Evolutionary conservation across 2,888 invertebrate genomes (phyloP).

Genomic region (Melolontha melolontha): DNA sequence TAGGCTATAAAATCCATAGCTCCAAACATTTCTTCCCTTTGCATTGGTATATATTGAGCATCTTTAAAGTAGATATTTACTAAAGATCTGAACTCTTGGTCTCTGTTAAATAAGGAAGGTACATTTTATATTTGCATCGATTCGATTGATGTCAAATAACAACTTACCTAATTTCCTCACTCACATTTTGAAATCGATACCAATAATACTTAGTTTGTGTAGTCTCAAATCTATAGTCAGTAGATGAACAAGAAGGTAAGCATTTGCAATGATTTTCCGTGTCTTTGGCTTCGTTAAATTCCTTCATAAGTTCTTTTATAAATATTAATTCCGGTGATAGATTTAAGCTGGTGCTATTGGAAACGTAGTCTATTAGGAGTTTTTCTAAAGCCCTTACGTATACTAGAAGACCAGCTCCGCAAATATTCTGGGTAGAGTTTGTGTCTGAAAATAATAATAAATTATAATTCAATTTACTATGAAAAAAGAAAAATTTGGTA

Average conservation of each 20-base stretch:
- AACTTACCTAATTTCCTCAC: neutral
- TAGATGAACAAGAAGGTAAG: conserved; percentile 61
- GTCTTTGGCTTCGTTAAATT: neutral
- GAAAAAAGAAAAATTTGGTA: no score
- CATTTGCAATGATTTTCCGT: conserved; percentile 56
- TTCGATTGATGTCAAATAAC: neutral
- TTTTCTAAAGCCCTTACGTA: no score
- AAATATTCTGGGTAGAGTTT: no score
- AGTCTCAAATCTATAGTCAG: conserved; percentile 62
- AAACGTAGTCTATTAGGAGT: no score
- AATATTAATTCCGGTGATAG: conserved; percentile 46
- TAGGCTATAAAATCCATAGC: conserved; percentile 78
- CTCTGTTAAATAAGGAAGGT: conserved; percentile 4
- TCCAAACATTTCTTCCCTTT: conserved; percentile 76
- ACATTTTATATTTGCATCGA: neutral
- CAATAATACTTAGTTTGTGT: conserved; percentile 61
- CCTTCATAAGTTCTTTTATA: neutral
- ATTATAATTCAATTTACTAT: no score
- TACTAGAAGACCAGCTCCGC: no score
- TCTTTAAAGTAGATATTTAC: conserved; percentile 78
- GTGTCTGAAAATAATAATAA: no score
- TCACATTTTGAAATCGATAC: conserved; percentile 35
- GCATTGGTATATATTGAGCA: conserved; percentile 76
- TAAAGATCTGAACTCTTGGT: conserved; percentile 63
- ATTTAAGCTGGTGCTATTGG: no score